phyloP scores from a whole-genome alignment of 2,113 vertebrate species.

The Siphamia tubifer region DNA sequence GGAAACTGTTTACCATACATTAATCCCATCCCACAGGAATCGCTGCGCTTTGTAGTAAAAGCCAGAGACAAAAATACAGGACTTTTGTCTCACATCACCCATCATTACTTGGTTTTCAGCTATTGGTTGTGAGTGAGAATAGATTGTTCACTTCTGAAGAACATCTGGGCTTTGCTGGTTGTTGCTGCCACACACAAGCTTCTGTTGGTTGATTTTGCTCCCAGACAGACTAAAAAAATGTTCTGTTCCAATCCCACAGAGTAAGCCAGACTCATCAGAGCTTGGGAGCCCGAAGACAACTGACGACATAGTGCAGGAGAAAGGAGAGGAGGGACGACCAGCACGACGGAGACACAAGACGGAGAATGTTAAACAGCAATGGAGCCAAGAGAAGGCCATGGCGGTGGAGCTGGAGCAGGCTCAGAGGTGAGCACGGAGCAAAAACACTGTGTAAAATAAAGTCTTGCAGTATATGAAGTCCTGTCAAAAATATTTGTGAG shows the following conservation, averaged over 20 bases:
- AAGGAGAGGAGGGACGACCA: conserved; percentile 86
- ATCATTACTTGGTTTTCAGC: too few species aligned
- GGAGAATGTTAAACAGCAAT: conserved; percentile 89
- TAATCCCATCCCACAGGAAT: too few species aligned
- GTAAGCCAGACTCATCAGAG: conserved; percentile 90
- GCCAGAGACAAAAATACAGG: too few species aligned
- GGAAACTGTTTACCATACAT: too few species aligned
- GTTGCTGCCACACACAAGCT: not conserved
- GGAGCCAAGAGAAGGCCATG: conserved; percentile 82
- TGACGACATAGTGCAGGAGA: conserved; percentile 94
- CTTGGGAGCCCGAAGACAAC: conserved; percentile 95
- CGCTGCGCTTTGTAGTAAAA: too few species aligned
- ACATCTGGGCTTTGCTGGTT: not conserved
- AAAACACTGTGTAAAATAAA: too few species aligned
- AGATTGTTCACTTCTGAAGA: not conserved
- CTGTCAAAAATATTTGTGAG: too few species aligned
- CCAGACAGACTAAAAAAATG: not conserved
- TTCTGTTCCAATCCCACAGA: conserved; percentile 72
- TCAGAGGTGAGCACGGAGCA: conserved; percentile 83
- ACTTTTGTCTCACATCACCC: too few species aligned
- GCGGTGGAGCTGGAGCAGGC: conserved; percentile 86
- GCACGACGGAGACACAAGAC: conserved; percentile 92
- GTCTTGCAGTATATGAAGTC: too few species aligned
- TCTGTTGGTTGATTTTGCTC: not conserved
- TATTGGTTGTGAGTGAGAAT: not conserved